Percentiles rank a stretch among this genome's conserved stretches.
phyloP scores from a whole-genome alignment of 2,888 invertebrate species.

The Pristionchus arcanus region DNA sequence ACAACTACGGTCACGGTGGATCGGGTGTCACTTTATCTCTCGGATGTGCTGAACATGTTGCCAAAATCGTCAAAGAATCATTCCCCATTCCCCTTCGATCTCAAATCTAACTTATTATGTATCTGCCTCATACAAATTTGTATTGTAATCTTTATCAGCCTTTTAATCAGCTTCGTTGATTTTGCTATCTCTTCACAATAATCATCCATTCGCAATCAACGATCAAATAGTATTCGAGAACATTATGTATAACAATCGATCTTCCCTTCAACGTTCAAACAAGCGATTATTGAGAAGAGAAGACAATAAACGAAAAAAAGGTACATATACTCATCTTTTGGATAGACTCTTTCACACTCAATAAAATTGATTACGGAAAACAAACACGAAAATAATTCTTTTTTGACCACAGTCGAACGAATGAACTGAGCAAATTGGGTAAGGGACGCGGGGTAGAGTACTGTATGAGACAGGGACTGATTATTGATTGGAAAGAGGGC shows the following conservation, averaged over 20 bases:
- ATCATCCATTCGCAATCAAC: neutral
- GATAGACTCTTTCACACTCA: neutral
- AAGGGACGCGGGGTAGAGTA: neutral
- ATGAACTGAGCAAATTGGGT: slow-evolving; percentile 40
- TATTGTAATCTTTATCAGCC: slow-evolving; percentile 36
- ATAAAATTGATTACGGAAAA: slow-evolving; percentile 44
- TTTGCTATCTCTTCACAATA: slow-evolving; percentile 28
- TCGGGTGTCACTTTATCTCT: slow-evolving; percentile 88
- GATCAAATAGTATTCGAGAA: slow-evolving; percentile 3
- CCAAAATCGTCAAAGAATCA: slow-evolving; percentile 77
- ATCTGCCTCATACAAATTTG: neutral
- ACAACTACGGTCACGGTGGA: slow-evolving; percentile 91
- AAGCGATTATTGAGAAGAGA: slow-evolving; percentile 25
- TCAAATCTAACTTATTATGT: neutral
- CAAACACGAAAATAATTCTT: slow-evolving; percentile 40
- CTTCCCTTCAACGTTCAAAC: slow-evolving; percentile 27
- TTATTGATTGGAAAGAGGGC: slow-evolving; percentile 24
- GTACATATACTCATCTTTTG: slow-evolving; percentile 42
- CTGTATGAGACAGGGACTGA: slow-evolving; percentile 21
- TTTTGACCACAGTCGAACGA: slow-evolving; percentile 46
- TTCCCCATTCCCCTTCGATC: neutral
- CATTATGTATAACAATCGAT: slow-evolving; percentile 37
- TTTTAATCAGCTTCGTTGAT: slow-evolving; percentile 38
- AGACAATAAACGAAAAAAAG: slow-evolving; percentile 42
- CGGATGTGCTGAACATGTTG: slow-evolving; percentile 88